phyloP scores from a whole-genome alignment of 2,797 vertebrate genomes.

The Anomalospiza imberbis region DNA sequence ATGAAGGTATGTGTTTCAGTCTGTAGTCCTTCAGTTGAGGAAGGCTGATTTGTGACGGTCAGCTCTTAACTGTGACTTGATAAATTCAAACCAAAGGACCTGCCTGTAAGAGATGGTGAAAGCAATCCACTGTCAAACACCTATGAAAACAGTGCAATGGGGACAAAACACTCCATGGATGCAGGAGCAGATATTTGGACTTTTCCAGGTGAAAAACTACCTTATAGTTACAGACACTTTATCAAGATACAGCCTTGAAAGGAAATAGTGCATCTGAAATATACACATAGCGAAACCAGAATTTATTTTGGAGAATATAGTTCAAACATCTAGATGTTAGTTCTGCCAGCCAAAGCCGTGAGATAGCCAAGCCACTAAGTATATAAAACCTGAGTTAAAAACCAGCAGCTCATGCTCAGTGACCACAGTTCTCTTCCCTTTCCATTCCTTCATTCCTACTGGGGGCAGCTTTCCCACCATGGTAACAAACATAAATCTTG shows the following conservation, averaged over 20 bases:
- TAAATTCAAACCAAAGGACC: not conserved
- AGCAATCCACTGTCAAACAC: not conserved
- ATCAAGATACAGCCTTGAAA: not conserved
- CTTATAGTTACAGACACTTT: not conserved
- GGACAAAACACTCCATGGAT: fast-evolving
- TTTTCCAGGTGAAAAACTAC: not conserved
- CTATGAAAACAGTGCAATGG: not conserved
- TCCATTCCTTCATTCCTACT: not conserved
- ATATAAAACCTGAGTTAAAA: not conserved
- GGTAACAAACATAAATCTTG: not conserved
- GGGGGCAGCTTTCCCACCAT: not conserved
- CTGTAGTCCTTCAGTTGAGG: not conserved
- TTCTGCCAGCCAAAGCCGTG: not conserved
- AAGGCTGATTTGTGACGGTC: not conserved
- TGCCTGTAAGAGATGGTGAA: not conserved
- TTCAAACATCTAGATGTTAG: not conserved
- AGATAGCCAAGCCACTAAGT: not conserved
- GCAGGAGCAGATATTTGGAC: not conserved
- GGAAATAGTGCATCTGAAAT: not conserved
- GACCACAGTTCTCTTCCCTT: not conserved
- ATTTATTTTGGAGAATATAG: not conserved
- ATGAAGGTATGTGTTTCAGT: not conserved
- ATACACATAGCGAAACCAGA: not conserved
- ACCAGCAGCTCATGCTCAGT: not conserved
- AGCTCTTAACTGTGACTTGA: not conserved